Evolutionary conservation across 2,888 invertebrate species (phyloP), one percentile per base, ranked within the genome.

Genomic region (Drosophila pseudotakahashii): DNA sequence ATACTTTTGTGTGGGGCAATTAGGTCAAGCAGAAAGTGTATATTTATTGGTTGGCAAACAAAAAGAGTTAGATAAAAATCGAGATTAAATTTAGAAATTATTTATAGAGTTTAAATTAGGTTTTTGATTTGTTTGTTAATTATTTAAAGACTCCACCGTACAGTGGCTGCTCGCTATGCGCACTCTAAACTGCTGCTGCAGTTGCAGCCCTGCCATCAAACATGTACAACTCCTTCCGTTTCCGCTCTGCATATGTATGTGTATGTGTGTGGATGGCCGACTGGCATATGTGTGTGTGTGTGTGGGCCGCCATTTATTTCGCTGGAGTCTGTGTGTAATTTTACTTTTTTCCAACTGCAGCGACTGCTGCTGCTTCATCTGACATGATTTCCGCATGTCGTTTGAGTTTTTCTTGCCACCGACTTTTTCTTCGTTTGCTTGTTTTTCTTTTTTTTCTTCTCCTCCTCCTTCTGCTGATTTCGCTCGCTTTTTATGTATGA

Each of bases 351-450:
- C 45, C 54, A 30, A 62, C 59, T 30, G 54, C 70, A 53, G 59
- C 42, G 60, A 66, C 66, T 57, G 69, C 69, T 71, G 71, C 74
- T 84, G 88, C 85, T 72, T 81, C 81, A 82, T 85, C 85, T 82
- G 88, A 87, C 81, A 82, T 82, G 85, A 87, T 88, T 82, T 82
- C 88, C 81, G 88, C 72, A 82, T 82, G 85, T 82, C 81, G 88
- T 81, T 88, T 87, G 88, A 79, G 79, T 78, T 67, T 69, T 68
- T 70, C 73, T 74, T 57, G 53, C 73, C 53, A 54, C 42, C 61
- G 70, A 70, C 53, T 67, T 67, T 72, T 73, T 55, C 58, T 79
- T 68, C 69, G 32, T 48, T 53, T 69, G 59, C 66, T 39, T 70
- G 66, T 53, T 61, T 66, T 71, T 42, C 30, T 41, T 26, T 55